Base-by-base conservation (phyloP, 2,888 invertebrate genomes). In the Mesoligia furuncula region DNA sequence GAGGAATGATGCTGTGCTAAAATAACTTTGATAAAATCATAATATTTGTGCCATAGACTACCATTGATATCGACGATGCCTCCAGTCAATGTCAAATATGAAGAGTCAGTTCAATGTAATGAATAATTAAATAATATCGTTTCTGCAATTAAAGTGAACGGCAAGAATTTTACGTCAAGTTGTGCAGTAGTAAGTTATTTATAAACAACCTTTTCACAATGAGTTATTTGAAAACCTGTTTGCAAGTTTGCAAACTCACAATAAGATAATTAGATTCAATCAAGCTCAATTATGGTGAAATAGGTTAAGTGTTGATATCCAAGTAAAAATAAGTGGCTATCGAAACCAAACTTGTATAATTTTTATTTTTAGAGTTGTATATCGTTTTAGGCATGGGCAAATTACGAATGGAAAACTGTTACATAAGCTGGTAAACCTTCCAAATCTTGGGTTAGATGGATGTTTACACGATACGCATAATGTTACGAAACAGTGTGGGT, bases 401-500 rank as follows among this genome's bases (percentile, higher is more conserved):
- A 77, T 76, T 77, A 54, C 68, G 15, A 24, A 83, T 67, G 64
- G 36, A 57, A 74, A 74, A 45, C 57, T 73, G 71, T 79, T 59
- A 71, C 59, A n/a, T 31, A 59, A 68, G 15, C 67, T 13, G 67
- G 66, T 48, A 57, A 77, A 78, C 61, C 68, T 77, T 76, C 67
- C 67, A 77, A 81, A 84, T 79, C 65, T 75, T 75, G 36, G 69
- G 61, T 73, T 66, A 77, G 77, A 74, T 80, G 67, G 59, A 80
- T 78, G 75, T 84, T 87, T 87, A 85, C 79, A 81, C 85, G 84
- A 84, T 88, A 84, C 77, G 80, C 85, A 87, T 87, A 88, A 87
- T 85, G 85, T 93, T 92, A 91, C 92, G 90, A 93, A 93, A 94
- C 90, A 67, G 86, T 89, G 89, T 89, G 85, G 88, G 86, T 90